These are phyloP conservation scores for Ranitomeya imitator DNA, from an alignment of 2,113 vertebrate genomes.

Conservation along the genomic window DNA sequence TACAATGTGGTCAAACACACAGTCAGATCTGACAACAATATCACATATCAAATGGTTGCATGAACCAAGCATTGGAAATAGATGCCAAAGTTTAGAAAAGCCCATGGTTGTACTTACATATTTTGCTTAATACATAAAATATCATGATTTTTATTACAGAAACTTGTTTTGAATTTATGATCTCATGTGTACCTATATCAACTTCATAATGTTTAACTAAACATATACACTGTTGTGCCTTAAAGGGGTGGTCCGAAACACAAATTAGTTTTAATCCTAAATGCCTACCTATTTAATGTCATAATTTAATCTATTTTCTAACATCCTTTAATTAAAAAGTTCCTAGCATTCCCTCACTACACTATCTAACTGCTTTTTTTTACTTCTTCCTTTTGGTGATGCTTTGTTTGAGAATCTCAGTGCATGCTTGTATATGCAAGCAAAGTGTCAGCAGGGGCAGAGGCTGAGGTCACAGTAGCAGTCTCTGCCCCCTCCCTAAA, in stretches of 20 bases:
- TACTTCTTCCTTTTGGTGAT: no score
- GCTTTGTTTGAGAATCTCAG: no score
- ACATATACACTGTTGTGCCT: neutral
- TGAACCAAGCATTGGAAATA: neutral
- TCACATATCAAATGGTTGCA: conserved; percentile 32
- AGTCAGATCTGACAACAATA: conserved; percentile 45
- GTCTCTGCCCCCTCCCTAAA: no score
- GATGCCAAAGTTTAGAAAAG: conserved; percentile 6
- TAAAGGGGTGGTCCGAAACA: neutral
- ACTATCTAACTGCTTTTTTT: no score
- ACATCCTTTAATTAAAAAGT: no score
- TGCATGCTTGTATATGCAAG: no score
- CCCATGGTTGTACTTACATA: neutral
- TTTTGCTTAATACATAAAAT: neutral
- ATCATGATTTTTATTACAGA: neutral
- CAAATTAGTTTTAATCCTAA: no score
- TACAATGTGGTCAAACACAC: conserved; percentile 31
- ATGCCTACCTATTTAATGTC: no score
- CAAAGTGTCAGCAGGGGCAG: no score
- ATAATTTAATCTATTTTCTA: no score
- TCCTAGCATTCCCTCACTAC: no score
- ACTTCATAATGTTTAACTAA: neutral
- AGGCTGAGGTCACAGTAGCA: no score
- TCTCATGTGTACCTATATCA: neutral
- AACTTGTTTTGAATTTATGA: neutral